Percentiles rank a stretch among this genome's conserved stretches.
Evolutionary conservation across 2,888 invertebrate species (phyloP).

Genomic region (Strigamia maritima): DNA sequence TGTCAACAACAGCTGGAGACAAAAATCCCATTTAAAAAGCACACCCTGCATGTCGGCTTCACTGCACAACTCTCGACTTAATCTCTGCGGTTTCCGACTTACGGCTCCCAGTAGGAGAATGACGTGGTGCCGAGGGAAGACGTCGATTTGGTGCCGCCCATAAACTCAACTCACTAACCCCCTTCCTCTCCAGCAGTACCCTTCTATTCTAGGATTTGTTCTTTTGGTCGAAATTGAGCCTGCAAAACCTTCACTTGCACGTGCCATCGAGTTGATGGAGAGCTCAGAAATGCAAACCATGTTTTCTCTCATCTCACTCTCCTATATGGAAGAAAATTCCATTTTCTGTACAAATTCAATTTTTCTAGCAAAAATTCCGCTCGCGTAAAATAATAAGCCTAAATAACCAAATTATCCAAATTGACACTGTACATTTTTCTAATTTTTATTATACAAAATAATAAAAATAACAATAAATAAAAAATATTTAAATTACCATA

Average conservation of each 20-base stretch:
- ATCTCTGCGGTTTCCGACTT: conserved; percentile 15
- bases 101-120: conserved; percentile 15
- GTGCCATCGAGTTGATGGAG: conserved; percentile 10
- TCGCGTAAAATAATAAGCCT: too few relatives aligned
- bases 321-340: neutral
- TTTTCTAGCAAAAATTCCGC: neutral
- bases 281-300: conserved; percentile 15
- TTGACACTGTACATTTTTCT: neutral
- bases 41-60: conserved; percentile 5
- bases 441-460: neutral
- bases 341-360: conserved; percentile 5
- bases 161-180: conserved; percentile 9
- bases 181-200: neutral
- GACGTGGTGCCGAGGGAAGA: conserved; percentile 15
- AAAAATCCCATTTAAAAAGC: conserved; percentile 6
- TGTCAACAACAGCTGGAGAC: neutral
- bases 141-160: conserved; percentile 9
- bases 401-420: too few relatives aligned
- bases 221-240: conserved; percentile 15
- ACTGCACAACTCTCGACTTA: conserved; percentile 15
- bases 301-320: neutral
- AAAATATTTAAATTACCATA: neutral
- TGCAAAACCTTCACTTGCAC: conserved; percentile 15
- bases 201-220: conserved; percentile 1
- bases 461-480: neutral